Evolutionary conservation across 1,140 invertebrate species (phyloP).

Genomic region (Epicauta chinensis): DNA sequence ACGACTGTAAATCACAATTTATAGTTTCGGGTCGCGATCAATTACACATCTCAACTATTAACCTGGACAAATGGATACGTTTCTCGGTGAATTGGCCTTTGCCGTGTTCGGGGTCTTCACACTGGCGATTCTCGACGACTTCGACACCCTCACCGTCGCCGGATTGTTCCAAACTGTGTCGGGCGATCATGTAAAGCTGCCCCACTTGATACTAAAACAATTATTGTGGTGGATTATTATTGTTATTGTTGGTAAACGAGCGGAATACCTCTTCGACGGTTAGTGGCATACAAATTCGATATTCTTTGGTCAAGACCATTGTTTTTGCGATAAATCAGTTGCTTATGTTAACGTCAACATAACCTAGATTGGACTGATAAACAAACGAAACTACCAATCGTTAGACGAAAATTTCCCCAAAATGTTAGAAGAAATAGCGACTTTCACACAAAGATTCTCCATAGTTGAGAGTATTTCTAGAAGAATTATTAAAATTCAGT

Average conservation of each 20-base stretch:
- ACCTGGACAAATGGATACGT: slow-evolving; percentile 85
- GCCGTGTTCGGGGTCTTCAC: slow-evolving; percentile 72
- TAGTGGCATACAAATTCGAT: slow-evolving; percentile 87
- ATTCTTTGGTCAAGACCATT: slow-evolving; percentile 82
- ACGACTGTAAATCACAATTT: slow-evolving; percentile 53
- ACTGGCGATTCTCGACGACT: slow-evolving; percentile 75
- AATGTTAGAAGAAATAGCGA: too few relatives aligned
- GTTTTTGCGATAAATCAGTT: too few relatives aligned
- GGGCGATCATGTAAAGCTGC: slow-evolving; percentile 91
- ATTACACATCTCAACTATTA: background rate
- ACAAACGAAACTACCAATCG: too few relatives aligned
- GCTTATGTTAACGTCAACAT: too few relatives aligned
- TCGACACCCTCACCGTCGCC: slow-evolving; percentile 88
- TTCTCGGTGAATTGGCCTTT: slow-evolving; percentile 88
- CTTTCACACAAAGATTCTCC: too few relatives aligned
- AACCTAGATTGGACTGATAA: too few relatives aligned
- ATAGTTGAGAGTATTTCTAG: too few relatives aligned
- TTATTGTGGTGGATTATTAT: slow-evolving; percentile 4
- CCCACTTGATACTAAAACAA: slow-evolving; percentile 77
- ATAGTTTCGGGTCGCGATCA: background rate
- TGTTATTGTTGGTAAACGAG: slow-evolving; percentile 23
- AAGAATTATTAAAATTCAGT: too few relatives aligned
- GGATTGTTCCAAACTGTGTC: slow-evolving; percentile 87
- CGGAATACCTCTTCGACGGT: slow-evolving; percentile 88
- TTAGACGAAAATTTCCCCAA: too few relatives aligned